phyloP scores from a whole-genome alignment of 2,113 vertebrate genomes.

The human (Homo sapiens) region DNA sequence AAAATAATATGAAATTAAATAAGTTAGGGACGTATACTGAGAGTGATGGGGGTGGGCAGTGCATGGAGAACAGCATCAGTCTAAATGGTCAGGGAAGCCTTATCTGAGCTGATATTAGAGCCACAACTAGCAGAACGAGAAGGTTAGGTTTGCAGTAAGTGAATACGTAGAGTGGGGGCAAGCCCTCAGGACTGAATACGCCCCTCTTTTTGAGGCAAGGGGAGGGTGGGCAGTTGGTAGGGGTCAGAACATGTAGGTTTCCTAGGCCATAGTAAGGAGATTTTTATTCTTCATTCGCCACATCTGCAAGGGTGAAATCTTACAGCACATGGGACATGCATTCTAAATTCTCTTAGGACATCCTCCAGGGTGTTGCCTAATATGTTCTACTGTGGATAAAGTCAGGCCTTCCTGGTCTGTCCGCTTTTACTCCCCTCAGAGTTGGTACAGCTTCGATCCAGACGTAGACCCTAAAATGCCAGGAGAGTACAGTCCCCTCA shows the following conservation, averaged over 20 bases:
- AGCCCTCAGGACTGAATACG: background rate
- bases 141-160: background rate
- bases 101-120: background rate
- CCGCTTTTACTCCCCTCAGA: background rate
- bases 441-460: background rate
- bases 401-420: background rate
- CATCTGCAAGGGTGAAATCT: background rate
- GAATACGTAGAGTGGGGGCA: background rate
- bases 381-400: background rate
- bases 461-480: background rate
- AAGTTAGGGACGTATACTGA: background rate
- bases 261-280: background rate
- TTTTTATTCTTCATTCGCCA: background rate
- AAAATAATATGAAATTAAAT: background rate
- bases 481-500: background rate
- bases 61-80: background rate
- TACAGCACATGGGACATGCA: background rate
- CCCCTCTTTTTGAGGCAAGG: background rate
- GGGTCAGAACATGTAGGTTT: background rate
- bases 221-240: accelerated
- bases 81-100: background rate
- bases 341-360: background rate
- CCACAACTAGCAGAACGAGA: background rate
- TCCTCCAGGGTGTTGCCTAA: background rate
- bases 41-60: background rate